Conservation (phyloP, 1,140 invertebrate genomes). For the Drosophila arawakana region DNA sequence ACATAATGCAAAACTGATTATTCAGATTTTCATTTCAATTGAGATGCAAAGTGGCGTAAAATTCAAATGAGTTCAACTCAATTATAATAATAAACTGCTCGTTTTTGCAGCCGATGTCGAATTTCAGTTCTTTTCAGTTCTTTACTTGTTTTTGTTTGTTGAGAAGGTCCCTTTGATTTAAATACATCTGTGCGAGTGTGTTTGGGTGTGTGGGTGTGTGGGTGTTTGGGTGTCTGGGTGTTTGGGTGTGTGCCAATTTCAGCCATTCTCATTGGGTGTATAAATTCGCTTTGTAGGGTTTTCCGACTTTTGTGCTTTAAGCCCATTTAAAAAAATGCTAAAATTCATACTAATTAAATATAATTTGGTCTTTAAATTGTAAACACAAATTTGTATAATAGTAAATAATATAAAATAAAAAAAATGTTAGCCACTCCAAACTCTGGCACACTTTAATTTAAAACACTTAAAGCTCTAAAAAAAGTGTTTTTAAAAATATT, state of each 20-base stretch:
- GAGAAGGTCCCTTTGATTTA: slow-evolving; percentile 1
- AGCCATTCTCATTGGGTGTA: neutral
- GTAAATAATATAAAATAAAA: no score
- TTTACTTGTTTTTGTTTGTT: neutral
- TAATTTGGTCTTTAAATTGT: no score
- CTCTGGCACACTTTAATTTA: no score
- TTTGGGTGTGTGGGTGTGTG: neutral
- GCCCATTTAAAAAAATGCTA: no score
- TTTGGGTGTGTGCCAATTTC: neutral
- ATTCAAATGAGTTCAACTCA: slow-evolving; percentile 67
- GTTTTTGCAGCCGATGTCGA: slow-evolving; percentile 36
- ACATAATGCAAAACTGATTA: slow-evolving; percentile 53
- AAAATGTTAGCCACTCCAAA: no score
- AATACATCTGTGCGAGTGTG: neutral
- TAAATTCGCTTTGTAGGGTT: neutral
- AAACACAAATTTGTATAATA: no score
- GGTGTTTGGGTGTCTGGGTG: neutral
- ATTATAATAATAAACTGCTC: slow-evolving; percentile 66
- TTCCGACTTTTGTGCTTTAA: neutral
- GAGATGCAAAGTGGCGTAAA: slow-evolving; percentile 56
- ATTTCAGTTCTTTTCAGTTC: neutral
- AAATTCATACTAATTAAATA: no score
- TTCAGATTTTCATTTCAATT: slow-evolving; percentile 53
- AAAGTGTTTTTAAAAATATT: no score
- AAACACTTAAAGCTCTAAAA: no score